Conservation (phyloP, 2,888 invertebrate species). For the Noctua comes region DNA sequence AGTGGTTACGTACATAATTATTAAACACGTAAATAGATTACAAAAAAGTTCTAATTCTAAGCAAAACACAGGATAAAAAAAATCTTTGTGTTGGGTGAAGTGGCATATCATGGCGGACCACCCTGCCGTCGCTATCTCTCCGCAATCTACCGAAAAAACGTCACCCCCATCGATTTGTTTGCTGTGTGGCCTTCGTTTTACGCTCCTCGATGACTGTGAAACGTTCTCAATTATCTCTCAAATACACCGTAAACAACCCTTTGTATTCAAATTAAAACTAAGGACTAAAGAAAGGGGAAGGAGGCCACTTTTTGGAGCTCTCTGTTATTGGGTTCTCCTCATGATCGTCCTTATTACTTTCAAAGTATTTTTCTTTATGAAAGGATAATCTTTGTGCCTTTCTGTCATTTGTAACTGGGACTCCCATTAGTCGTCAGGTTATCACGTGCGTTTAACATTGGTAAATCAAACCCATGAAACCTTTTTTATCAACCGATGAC, state of each 20-base stretch:
- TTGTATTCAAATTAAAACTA: conserved; percentile 52
- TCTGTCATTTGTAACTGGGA: neutral
- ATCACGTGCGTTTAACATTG: neutral
- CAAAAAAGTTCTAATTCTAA: conserved; percentile 6
- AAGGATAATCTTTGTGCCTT: neutral
- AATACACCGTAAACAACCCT: conserved; percentile 56
- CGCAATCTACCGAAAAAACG: conserved; percentile 84
- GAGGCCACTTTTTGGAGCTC: conserved; percentile 6
- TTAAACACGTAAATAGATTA: no score
- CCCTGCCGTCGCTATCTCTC: conserved; percentile 81
- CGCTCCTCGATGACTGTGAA: conserved; percentile 77
- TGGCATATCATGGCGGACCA: conserved; percentile 79
- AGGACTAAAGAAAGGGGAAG: conserved; percentile 32
- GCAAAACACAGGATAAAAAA: conserved; percentile 39
- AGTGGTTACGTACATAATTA: neutral
- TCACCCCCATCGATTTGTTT: conserved; percentile 83
- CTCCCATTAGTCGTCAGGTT: neutral
- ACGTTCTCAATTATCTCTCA: conserved; percentile 58
- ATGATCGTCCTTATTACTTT: neutral
- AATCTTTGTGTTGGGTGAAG: conserved; percentile 60
- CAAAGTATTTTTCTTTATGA: neutral
- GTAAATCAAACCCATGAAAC: neutral
- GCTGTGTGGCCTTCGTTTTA: conserved; percentile 87
- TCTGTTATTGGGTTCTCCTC: neutral
- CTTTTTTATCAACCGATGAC: conserved; percentile 3